Evolutionary conservation across 2,888 invertebrate genomes (phyloP), one percentile per base, ranked within the genome.

Genomic region (Synanthedon tipuliformis): DNA sequence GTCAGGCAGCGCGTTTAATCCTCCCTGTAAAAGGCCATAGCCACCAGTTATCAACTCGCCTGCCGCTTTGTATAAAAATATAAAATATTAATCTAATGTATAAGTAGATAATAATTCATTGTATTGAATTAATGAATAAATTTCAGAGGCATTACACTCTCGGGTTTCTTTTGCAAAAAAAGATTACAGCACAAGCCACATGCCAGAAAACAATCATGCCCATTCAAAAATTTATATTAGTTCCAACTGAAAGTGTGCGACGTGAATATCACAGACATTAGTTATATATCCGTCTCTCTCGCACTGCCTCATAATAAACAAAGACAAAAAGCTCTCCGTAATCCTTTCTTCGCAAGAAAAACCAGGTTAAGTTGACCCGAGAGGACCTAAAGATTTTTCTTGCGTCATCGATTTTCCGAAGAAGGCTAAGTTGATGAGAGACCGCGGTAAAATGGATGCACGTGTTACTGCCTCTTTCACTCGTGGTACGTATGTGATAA

Each of bases 401-500:
- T 54, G 12, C 51, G 3, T 13, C 18, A 41, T 40, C 15, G 41
- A n/a, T 41, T 53, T 50, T 23, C 45, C 23, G n/a, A 13, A 4
- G 41, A 15, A 18, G 11, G 15, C 41, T 27, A 40, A 40, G 18
- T 27, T 40, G 48, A 48, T 41, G 15, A 12, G 15, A 40, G 48
- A 7, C 41, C 51, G 49, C 11, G 3, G 34, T 60, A 54, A 49
- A 59, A 52, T 55, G 65, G 65, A 59, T 58, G 58, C 54, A 56
- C 57, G 53, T 54, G 41, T 56, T 50, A 55, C 60, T 55, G 60
- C 77, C 81, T 66, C 74, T 52, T 56, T 84, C 70, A 57, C 54
- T 60, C 81, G 61, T 66, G 79, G 78, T 71, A 77, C 81, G 84
- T 82, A 83, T 82, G 82, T 77, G 83, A 78, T 78, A 76, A 79